phyloP scores from a whole-genome alignment of 2,113 vertebrate genomes.

The Globicephala melas region DNA sequence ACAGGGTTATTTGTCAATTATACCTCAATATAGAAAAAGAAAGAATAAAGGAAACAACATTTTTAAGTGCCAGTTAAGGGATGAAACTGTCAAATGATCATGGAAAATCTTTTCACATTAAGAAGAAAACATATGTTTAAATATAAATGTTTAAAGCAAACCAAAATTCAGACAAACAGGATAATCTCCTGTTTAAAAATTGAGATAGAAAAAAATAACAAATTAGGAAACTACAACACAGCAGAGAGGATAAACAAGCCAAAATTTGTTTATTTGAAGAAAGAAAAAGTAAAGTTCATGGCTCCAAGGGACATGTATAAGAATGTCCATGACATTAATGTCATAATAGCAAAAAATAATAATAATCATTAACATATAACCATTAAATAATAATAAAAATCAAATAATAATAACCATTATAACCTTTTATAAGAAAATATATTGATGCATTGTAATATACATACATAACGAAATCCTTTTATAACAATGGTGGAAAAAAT shows the following conservation, averaged over 20 bases:
- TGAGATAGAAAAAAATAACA: background rate
- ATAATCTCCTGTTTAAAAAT: background rate
- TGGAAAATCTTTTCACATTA: background rate
- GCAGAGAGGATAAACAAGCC: background rate
- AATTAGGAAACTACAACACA: background rate
- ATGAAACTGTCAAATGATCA: background rate
- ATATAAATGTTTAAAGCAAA: slow-evolving; percentile 1
- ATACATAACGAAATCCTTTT: background rate
- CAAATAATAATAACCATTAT: background rate
- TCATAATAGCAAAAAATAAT: background rate
- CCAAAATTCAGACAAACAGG: background rate
- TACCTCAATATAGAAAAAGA: background rate
- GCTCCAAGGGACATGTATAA: background rate
- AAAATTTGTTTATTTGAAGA: background rate
- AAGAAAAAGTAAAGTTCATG: background rate
- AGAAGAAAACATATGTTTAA: background rate
- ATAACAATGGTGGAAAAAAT: background rate
- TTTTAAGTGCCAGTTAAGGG: background rate
- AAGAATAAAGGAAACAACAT: background rate
- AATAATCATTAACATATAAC: background rate
- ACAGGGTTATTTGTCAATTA: background rate
- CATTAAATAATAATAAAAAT: background rate
- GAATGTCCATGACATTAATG: background rate
- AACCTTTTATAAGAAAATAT: background rate
- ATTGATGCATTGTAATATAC: background rate